A percentile compares a stretch with the other conserved stretches of the same genome.
Evolutionary conservation across 2,888 invertebrate species (phyloP).

Genomic region (Liodrosophila aerea): DNA sequence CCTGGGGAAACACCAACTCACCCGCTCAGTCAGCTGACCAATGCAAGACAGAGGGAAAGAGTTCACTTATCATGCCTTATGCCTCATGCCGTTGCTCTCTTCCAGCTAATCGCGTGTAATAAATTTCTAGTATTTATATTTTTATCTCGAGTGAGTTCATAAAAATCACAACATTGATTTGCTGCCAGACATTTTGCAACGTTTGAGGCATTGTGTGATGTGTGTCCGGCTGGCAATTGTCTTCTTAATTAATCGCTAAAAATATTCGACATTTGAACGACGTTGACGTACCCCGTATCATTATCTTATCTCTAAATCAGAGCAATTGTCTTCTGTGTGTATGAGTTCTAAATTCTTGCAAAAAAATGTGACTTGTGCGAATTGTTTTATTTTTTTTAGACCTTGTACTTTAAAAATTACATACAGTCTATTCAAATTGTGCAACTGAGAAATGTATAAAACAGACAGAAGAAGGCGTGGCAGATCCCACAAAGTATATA

Average conservation of each 20-base stretch:
- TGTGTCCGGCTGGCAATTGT: conserved; percentile 13
- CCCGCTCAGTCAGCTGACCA: conserved; percentile 62
- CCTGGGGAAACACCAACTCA: conserved; percentile 40
- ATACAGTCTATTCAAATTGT: not conserved
- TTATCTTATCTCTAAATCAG: conserved; percentile 44
- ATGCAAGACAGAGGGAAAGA: conserved; percentile 12
- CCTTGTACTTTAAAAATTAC: too few species aligned
- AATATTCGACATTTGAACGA: conserved; percentile 21
- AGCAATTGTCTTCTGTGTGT: conserved; percentile 20
- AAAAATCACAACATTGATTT: conserved; percentile 61
- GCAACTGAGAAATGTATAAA: too few species aligned
- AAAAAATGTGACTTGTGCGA: conserved; percentile 1
- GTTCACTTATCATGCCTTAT: not conserved
- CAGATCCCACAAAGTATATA: too few species aligned
- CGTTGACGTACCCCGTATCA: conserved; percentile 4
- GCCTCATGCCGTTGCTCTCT: not conserved
- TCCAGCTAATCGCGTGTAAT: conserved; percentile 41
- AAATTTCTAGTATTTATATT: conserved; percentile 37
- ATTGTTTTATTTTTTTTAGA: conserved; percentile 9
- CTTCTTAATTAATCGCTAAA: conserved; percentile 38
- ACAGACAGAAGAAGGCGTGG: too few species aligned
- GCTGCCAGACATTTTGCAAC: conserved; percentile 1
- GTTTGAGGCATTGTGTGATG: not conserved
- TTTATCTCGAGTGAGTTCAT: conserved; percentile 52
- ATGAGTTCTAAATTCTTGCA: not conserved